Evolutionary conservation across 2,113 vertebrate genomes (phyloP), one percentile per base, ranked within the genome.

Genomic region (Hiodon alosoides): DNA sequence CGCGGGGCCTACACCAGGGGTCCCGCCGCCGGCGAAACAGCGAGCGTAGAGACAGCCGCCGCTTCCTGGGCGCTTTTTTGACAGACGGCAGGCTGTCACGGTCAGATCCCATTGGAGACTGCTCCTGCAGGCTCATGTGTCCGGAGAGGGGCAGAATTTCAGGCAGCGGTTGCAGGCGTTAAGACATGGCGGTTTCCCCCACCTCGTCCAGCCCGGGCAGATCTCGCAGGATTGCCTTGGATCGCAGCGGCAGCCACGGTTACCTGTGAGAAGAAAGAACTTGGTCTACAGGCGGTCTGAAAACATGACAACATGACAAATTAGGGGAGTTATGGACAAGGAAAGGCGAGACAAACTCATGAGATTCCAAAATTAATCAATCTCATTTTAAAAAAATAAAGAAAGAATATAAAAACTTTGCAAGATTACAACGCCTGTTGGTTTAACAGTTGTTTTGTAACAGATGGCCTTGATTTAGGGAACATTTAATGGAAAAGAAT

Each of bases 11-110:
- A 54, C 91, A 91, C 79, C 95, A 98, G 0, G 91, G 86, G 68
- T 98, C 95, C 50, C 93, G 91, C 79, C 94, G 95, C 7, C 93
- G 91, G 77, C 95, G 93, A 75, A 99, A 95, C 8, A 97, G 85
- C 48, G 95, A 95, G 65, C 94, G 93, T 83, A 98, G 75, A 5
- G 97, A 98, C 82, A 99, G 92, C 73, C 95, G 93, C 79, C 96
- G 93, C 86, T 98, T 98, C 86, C 96, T 99, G 77, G 95, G 97
- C 73, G 93, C 94, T 88, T 99, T 99, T 90, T 96, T 96, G 79
- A 98, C 92, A 0, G 97, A 95, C 6, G 97, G 95, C 81, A 99
- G 90, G 78, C 95, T 97, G 80, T 31, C 31, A 31, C 31, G 31
- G 31, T 31, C 31, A 2, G 31, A 31, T 31, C 31, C 31, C 31